Conservation (phyloP, 1,140 invertebrate genomes). For the Choristoneura fumiferana region DNA sequence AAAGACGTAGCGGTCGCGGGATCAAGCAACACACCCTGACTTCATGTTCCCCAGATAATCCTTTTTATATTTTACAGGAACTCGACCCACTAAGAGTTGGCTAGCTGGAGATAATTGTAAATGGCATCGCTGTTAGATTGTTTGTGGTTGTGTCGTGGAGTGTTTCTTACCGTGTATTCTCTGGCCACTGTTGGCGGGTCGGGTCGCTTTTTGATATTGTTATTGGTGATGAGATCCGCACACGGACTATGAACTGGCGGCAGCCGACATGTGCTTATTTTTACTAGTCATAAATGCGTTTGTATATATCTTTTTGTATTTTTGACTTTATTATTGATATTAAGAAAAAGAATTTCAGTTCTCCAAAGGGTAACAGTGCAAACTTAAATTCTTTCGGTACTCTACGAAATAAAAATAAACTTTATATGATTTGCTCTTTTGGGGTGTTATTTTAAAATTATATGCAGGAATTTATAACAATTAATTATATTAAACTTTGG, state of each 20-base stretch:
- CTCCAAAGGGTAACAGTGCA: constrained; percentile 36
- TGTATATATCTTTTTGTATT: constrained; percentile 70
- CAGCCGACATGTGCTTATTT: constrained; percentile 50
- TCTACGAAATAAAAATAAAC: constrained; percentile 43
- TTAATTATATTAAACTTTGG: constrained; percentile 43
- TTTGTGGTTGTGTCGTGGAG: too few relatives aligned
- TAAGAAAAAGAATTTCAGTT: constrained; percentile 61
- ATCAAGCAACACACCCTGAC: constrained; percentile 12
- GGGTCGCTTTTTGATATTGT: too few relatives aligned
- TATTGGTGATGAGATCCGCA: constrained; percentile 33
- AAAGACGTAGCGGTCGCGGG: constrained; percentile 47
- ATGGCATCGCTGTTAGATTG: too few relatives aligned
- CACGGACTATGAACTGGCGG: not conserved
- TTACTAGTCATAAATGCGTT: constrained; percentile 72
- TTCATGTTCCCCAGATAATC: too few relatives aligned
- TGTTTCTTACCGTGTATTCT: too few relatives aligned
- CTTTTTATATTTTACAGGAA: constrained; percentile 29
- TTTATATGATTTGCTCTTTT: constrained; percentile 43
- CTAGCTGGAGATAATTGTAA: not conserved
- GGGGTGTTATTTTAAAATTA: constrained; percentile 38
- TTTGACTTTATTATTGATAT: constrained; percentile 55
- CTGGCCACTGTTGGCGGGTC: too few relatives aligned
- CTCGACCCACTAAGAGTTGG: constrained; percentile 26
- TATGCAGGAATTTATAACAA: constrained; percentile 26
- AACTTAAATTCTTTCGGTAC: constrained; percentile 48